Evolutionary conservation across 2,888 invertebrate species (phyloP).

Genomic region (Atherix ibis): DNA sequence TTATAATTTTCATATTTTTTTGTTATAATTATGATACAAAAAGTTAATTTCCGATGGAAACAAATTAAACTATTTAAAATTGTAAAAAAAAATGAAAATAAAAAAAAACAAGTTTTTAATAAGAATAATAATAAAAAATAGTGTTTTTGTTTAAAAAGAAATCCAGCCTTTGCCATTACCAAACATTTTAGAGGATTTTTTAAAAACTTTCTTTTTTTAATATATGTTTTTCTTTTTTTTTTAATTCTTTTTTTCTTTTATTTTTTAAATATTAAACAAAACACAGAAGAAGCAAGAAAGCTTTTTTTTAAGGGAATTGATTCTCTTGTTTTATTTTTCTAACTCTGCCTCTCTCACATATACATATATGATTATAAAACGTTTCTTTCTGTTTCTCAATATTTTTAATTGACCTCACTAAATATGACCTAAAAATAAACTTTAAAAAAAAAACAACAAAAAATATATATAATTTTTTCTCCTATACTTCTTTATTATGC

Average conservation of each 20-base stretch:
- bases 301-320: too few relatives aligned
- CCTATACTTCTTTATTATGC: constrained; percentile 10
- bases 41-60: constrained; percentile 1
- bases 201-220: constrained; percentile 5
- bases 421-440: too few relatives aligned
- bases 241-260: constrained; percentile 4
- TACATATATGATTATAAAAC: too few relatives aligned
- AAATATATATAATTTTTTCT: too few relatives aligned
- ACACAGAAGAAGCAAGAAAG: not conserved
- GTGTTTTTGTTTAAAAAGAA: too few relatives aligned
- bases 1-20: constrained; percentile 1
- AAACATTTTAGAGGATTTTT: constrained; percentile 16
- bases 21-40: not conserved
- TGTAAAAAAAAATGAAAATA: constrained; percentile 6
- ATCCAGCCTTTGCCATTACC: constrained; percentile 19
- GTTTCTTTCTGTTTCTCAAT: too few relatives aligned
- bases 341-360: too few relatives aligned
- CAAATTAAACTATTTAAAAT: constrained; percentile 1
- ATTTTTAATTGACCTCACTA: too few relatives aligned
- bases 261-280: constrained; percentile 3
- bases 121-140: too few relatives aligned
- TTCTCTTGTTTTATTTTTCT: too few relatives aligned
- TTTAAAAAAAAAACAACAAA: too few relatives aligned
- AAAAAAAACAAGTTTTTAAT: too few relatives aligned
- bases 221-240: constrained; percentile 2